Evolutionary conservation across 92 coral and sea anemone genomes (phyloP), one percentile per base, ranked within the genome.

Genomic region (Parazoanthus swiftii): DNA sequence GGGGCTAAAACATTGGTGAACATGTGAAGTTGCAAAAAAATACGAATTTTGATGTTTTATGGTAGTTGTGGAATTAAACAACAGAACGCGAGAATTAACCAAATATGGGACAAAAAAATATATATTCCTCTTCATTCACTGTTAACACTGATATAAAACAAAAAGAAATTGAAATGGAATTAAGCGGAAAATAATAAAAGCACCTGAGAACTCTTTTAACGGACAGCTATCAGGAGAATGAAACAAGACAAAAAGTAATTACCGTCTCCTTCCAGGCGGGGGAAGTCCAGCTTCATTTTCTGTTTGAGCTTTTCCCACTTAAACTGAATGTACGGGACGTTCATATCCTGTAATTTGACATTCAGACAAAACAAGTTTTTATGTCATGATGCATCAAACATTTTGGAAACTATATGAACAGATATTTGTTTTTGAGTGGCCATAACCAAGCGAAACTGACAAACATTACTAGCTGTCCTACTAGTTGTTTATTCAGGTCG

Each of bases 271-370:
- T 68, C 4, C 38, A 83, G 63, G 11, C 36, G 77, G 44, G 77
- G 43, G 36, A 43, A 83, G 3, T 74, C 86, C 77, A 83, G 42
- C 0, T 83, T n/a, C 86, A 83, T 83, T 70, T 83, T 83, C 59
- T 70, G 38, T 48, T 39, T 43, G 25, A 83, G 86, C 70, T 83
- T 21, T 70, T 70, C 21, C 86, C 86, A 83, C 26, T 29, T 51
- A 83, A 83, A 83, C 77, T 83, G 76, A 44, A 83, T 70, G 63
- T 83, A 83, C 65, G 0, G 43, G 21, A 68, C 65, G 0, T 68
- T 16, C 10, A 18, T 16, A 48, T 9, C 77, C 86, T 83, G 59
- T 15, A 82, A 82, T 10, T 33, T 23, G 10, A 67, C 11, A 63
- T 63, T 50, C 50, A 2, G 15, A 79, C 26, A 33, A 25, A 44